Conservation (phyloP, 2,888 invertebrate genomes). For the Aphidius colemani region DNA sequence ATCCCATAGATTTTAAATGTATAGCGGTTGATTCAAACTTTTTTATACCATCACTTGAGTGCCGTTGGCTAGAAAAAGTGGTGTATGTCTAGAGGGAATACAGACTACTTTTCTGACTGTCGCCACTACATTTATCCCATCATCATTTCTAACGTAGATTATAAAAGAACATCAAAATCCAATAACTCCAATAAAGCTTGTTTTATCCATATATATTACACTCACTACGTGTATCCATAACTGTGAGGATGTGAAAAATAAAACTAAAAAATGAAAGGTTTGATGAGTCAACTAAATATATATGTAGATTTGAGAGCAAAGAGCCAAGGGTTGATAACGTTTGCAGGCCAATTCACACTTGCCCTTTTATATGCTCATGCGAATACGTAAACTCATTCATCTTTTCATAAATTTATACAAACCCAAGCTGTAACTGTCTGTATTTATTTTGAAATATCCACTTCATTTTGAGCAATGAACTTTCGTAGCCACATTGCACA, state of each 20-base stretch:
- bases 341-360: slow-evolving; percentile 22
- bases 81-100: slow-evolving; percentile 41
- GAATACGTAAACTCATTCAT: too few species aligned
- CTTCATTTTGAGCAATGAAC: too few species aligned
- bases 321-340: slow-evolving; percentile 20
- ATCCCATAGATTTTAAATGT: slow-evolving; percentile 8
- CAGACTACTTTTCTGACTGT: slow-evolving; percentile 47
- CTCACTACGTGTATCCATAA: slow-evolving; percentile 14
- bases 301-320: neutral
- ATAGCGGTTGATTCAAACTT: too few species aligned
- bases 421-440: too few species aligned
- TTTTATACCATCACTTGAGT: slow-evolving; percentile 13
- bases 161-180: slow-evolving; percentile 47
- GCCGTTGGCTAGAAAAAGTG: slow-evolving; percentile 2
- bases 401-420: too few species aligned
- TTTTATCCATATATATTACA: slow-evolving; percentile 27
- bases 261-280: neutral
- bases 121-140: slow-evolving; percentile 43
- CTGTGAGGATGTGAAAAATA: neutral
- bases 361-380: slow-evolving; percentile 8
- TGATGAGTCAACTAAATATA: neutral
- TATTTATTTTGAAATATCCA: too few species aligned
- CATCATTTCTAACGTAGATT: slow-evolving; percentile 43
- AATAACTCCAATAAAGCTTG: slow-evolving; percentile 47
- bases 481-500: too few species aligned